A percentile compares a stretch with the other conserved stretches of the same genome.
These are phyloP conservation scores for Ochropleura plecta DNA, from an alignment of 2,888 invertebrate species.

Conservation along the genomic window DNA sequence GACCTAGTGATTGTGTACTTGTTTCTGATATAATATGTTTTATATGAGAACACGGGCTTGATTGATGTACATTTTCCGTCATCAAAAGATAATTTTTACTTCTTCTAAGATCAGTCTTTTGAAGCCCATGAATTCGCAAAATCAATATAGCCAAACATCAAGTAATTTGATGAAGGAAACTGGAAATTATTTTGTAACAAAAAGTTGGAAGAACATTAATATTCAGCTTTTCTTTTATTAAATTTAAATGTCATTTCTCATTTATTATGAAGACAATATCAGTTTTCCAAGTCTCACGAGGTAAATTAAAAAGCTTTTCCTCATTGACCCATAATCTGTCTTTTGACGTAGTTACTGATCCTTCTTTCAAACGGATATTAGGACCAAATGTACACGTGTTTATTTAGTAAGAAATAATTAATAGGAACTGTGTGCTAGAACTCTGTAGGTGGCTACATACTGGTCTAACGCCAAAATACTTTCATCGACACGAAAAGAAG, in stretches of 20 bases:
- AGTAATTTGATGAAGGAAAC: neutral
- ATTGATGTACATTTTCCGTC: conserved; percentile 10
- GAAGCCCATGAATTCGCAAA: neutral
- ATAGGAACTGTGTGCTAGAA: too few relatives aligned
- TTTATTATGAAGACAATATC: conserved; percentile 6
- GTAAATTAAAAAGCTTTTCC: conserved; percentile 24
- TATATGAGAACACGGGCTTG: conserved; percentile 16
- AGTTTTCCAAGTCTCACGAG: conserved; percentile 3
- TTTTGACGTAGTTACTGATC: neutral
- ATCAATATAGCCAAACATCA: neutral
- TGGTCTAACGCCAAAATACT: too few relatives aligned
- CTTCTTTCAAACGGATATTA: conserved; percentile 9
- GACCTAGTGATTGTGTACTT: conserved; percentile 28
- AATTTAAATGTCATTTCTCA: conserved; percentile 8
- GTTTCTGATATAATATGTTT: conserved; percentile 13
- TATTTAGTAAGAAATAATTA: conserved; percentile 1
- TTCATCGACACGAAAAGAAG: too few relatives aligned
- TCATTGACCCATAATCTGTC: neutral
- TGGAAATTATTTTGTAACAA: neutral
- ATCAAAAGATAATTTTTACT: conserved; percentile 9
- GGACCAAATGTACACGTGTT: conserved; percentile 14
- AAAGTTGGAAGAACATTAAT: neutral
- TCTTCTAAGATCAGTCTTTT: conserved; percentile 11
- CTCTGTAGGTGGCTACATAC: too few relatives aligned
- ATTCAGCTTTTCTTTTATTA: neutral